Evolutionary conservation across 2,888 invertebrate species (phyloP).

Genomic region (Syritta pipiens): DNA sequence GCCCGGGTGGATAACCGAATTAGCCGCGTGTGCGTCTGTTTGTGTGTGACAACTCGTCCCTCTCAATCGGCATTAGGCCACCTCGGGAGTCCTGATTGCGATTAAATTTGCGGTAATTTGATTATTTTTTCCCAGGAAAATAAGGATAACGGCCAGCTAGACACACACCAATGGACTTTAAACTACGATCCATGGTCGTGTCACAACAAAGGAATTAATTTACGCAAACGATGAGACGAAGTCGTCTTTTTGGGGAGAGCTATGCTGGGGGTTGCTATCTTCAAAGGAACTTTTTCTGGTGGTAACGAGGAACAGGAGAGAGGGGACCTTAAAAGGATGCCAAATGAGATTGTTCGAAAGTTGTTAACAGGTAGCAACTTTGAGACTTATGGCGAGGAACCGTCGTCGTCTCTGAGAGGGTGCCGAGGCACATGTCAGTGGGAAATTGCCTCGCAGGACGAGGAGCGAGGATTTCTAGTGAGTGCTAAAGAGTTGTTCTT

Average conservation of each 20-base stretch:
- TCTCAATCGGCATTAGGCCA: slow-evolving; percentile 62
- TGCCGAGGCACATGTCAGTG: slow-evolving; percentile 21
- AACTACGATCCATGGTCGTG: slow-evolving; percentile 21
- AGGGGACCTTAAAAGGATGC: slow-evolving; percentile 29
- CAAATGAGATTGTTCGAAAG: slow-evolving; percentile 33
- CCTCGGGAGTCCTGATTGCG: slow-evolving; percentile 47
- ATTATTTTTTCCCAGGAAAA: slow-evolving; percentile 47
- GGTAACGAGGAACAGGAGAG: background rate
- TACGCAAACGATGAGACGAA: slow-evolving; percentile 22
- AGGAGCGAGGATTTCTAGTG: slow-evolving; percentile 23
- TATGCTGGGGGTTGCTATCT: slow-evolving; percentile 46
- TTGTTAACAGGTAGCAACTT: slow-evolving; percentile 16
- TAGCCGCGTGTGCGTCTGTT: slow-evolving; percentile 16
- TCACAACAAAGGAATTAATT: slow-evolving; percentile 55
- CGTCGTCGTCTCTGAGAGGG: background rate
- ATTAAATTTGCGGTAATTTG: slow-evolving; percentile 65
- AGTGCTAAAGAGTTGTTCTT: slow-evolving; percentile 16
- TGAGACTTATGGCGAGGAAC: background rate
- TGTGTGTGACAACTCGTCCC: slow-evolving; percentile 36
- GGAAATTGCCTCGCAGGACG: slow-evolving; percentile 22
- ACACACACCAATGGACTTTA: slow-evolving; percentile 5
- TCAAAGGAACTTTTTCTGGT: slow-evolving; percentile 40
- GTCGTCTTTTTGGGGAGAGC: too few relatives aligned
- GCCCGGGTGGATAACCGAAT: background rate
- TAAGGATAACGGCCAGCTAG: background rate